phyloP scores from a whole-genome alignment of 2,888 invertebrate genomes.

The Suillia variegata region DNA sequence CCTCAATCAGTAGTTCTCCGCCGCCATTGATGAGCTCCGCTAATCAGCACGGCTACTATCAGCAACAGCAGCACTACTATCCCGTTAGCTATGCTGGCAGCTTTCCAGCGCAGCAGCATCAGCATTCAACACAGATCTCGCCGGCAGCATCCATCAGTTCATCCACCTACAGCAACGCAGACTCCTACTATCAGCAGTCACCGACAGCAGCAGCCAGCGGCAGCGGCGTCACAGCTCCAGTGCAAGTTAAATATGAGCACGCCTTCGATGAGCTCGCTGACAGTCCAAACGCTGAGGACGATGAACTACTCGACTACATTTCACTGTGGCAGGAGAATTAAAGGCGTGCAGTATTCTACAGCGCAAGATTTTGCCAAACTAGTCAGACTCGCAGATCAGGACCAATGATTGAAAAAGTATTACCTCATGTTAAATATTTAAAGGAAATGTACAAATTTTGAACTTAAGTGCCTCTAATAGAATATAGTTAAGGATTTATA shows the following conservation, averaged over 20 bases:
- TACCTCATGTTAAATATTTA: constrained; percentile 42
- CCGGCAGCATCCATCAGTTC: constrained; percentile 42
- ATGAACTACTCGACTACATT: constrained; percentile 77
- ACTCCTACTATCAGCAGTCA: constrained; percentile 27
- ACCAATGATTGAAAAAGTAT: constrained; percentile 39
- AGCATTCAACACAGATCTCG: constrained; percentile 37
- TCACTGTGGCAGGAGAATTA: constrained; percentile 53
- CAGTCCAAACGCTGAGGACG: constrained; percentile 76
- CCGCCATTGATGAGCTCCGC: constrained; percentile 29
- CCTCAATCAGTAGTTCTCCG: constrained; percentile 34
- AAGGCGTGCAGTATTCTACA: not conserved
- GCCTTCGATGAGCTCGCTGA: constrained; percentile 70
- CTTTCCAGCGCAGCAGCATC: constrained; percentile 30
- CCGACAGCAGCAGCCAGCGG: constrained; percentile 20
- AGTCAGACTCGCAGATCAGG: constrained; percentile 22
- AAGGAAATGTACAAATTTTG: constrained; percentile 12
- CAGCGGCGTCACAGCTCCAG: not conserved
- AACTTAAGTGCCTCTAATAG: constrained; percentile 31
- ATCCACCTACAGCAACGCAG: constrained; percentile 31
- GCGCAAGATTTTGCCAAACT: not conserved
- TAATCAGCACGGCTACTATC: constrained; percentile 15
- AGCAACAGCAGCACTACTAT: constrained; percentile 23
- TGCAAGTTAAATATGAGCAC: constrained; percentile 59
- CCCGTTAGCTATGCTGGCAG: constrained; percentile 31
- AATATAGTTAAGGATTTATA: constrained; percentile 17